Conservation (phyloP, 2,888 invertebrate species). For the Plutella xylostella region DNA sequence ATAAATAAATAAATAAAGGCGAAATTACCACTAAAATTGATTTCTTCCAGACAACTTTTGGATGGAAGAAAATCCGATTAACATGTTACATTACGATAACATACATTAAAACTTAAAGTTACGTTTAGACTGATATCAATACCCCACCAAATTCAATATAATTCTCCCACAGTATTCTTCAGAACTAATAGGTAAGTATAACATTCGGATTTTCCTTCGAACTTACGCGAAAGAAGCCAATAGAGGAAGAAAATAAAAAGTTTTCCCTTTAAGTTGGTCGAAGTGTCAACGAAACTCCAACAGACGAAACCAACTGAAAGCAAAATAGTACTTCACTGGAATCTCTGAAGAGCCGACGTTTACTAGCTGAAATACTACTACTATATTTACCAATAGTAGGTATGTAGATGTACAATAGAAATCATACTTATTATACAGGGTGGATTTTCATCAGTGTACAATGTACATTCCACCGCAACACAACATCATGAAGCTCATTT, state of each 20-base stretch:
- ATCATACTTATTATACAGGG: too few species aligned
- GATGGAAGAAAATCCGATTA: too few species aligned
- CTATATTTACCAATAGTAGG: too few species aligned
- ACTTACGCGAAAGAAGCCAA: slow-evolving; percentile 39
- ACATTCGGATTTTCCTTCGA: slow-evolving; percentile 12
- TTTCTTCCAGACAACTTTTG: too few species aligned
- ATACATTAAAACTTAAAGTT: neutral
- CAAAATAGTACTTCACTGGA: neutral
- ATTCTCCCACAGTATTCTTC: neutral
- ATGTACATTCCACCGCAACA: too few species aligned
- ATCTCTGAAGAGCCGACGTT: neutral
- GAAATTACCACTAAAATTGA: too few species aligned
- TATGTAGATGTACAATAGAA: too few species aligned
- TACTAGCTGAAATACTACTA: too few species aligned
- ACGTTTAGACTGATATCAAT: neutral
- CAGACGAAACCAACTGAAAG: slow-evolving; percentile 22
- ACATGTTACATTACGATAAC: too few species aligned
- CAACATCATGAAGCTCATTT: too few species aligned
- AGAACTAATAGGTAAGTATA: neutral
- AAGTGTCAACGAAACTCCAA: slow-evolving; percentile 45
- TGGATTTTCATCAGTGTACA: too few species aligned
- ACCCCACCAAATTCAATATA: neutral
- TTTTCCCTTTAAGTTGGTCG: slow-evolving; percentile 33
- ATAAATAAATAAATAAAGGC: too few species aligned
- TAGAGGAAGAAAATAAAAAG: slow-evolving; percentile 42